Evolutionary conservation across 2,888 invertebrate genomes (phyloP), one percentile per base, ranked within the genome.

Genomic region (Drosophila nr. perissopoda): DNA sequence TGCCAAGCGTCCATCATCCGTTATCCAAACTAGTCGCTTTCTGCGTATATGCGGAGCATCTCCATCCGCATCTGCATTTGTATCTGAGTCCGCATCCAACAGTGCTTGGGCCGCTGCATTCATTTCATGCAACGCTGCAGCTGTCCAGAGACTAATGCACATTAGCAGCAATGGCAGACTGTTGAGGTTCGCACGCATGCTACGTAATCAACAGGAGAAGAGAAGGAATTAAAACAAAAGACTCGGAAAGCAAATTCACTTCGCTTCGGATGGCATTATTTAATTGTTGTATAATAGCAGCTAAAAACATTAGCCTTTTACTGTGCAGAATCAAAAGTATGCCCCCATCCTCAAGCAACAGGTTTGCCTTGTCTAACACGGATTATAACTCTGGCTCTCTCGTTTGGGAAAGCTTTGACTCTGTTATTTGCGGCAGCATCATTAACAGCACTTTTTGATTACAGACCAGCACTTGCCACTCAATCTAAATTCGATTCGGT

Each of bases 1-100:
- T 0, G 97, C 97, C 86, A 97, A 93, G 8, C 97, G 94, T 2
- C 97, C 97, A 91, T 97, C 97, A 78, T 96, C 96, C 13, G 97
- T 97, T 76, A 97, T 95, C 97, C 97, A 97, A 51, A 97, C 94
- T 83, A 97, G 94, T 89, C 97, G 95, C 92, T 97, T 97, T 92
- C 96, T 96, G 73, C 97, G 94, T 48, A 96, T 96, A 93, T 97
- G 96, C 42, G 95, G 94, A 7, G 72, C 48, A 40, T 82, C 73
- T 4, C 16, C 21, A 34, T 51, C 51, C 5, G 48, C 29, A 8
- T 40, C 38, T 10, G 56, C 38, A 31, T 72, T 65, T 38, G 66
- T 36, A 21, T 70, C 51, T 13, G 76, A 78, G 56, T 88, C 87
- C 59, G 80, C 64, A 8, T 56, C 38, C 11, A 45, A n/a, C 16